Evolutionary conservation across 2,797 vertebrate genomes (phyloP), one percentile per base, ranked within the genome.

Genomic region (Synanceia verrucosa): DNA sequence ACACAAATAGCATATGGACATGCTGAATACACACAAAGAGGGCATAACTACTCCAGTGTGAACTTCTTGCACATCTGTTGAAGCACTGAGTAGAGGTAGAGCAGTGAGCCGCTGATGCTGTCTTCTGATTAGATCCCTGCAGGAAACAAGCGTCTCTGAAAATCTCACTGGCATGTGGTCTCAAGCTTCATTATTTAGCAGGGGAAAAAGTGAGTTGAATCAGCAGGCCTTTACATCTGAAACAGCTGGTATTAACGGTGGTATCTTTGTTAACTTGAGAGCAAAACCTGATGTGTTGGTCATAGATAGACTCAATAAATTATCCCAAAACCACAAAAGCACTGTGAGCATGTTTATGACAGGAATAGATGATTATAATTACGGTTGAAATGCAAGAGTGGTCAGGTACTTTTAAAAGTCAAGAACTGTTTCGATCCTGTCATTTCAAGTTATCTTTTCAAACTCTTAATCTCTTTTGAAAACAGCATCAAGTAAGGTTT

Each of bases 61-160:
- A 79, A 87, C 83, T 79, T 84, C 77, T 77, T 81, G 73, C 81
- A 74, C 76, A 88, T 88, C 85, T 88, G 88, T 81, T 70, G 73
- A 55, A 4, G 65, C 71, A 14, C 48, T 52, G 76, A 87, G 81
- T 47, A 12, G 74, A 84, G 65, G 73, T 51, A 58, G 65, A 81
- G 65, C 28, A 31, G 76, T 67, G 60, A 60, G 69, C 47, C 62
- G 41, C 81, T 48, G 81, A 65, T 41, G 80, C 70, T 56, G 80
- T 61, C 55, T 47, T 71, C 70, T 82, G 85, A 90, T 89, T 84
- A 75, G 79, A 81, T 88, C 82, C 79, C 81, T 76, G 75, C 74
- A 79, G 81, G 70, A 84, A 78, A 79, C 71, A 23, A 62, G 71
- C 12, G 18, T 65, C 43, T 70, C 55, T 66, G 33, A 59, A 57